These are phyloP conservation scores for Apodemus speciosus DNA, from an alignment of 2,113 vertebrate species.

Conservation along the genomic window DNA sequence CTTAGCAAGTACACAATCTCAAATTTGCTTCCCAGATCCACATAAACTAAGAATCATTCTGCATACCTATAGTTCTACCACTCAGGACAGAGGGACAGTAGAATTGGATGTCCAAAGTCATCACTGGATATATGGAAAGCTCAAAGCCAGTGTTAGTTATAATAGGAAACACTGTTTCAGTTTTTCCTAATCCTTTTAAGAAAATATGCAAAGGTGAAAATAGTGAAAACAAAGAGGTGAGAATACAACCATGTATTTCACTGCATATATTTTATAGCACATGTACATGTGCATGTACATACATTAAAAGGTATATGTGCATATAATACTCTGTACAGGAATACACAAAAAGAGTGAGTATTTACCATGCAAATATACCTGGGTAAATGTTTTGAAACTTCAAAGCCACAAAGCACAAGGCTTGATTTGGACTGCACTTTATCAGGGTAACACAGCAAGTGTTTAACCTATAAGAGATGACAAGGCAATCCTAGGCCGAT, in stretches of 20 bases:
- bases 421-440: neutral
- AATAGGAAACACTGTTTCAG: neutral
- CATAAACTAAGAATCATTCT: neutral
- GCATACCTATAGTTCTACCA: too few relatives aligned
- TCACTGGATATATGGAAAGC: neutral
- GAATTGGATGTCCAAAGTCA: neutral
- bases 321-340: neutral
- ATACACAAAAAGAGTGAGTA: too few relatives aligned
- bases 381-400: neutral
- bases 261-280: neutral
- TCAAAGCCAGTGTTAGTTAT: neutral
- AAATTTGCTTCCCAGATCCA: neutral
- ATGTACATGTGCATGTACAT: neutral
- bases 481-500: neutral
- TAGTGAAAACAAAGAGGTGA: neutral
- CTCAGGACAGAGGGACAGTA: neutral
- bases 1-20: neutral
- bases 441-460: neutral
- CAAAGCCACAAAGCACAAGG: neutral
- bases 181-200: neutral
- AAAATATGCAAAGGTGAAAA: neutral
- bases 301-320: fast-evolving
- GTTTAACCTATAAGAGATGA: constrained; percentile 11
- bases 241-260: neutral
- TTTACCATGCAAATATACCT: neutral